phyloP scores from a whole-genome alignment of 2,888 invertebrate genomes.

The Ichneumon xanthorius region DNA sequence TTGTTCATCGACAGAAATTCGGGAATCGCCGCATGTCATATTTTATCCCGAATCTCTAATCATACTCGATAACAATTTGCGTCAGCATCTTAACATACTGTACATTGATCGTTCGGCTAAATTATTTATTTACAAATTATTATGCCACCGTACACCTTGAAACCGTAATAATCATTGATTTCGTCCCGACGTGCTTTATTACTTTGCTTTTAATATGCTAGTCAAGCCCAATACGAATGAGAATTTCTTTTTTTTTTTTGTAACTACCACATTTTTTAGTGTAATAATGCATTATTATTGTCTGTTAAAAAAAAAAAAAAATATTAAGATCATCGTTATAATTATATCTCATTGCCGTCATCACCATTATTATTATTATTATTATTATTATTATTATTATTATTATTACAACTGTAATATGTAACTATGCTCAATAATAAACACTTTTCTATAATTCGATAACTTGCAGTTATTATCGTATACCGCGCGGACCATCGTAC shows the following conservation, averaged over 20 bases:
- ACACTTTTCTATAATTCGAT: conserved; percentile 82
- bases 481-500: not conserved
- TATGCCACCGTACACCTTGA: conserved; percentile 22
- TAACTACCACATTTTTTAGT: conserved; percentile 76
- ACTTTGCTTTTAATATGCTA: conserved; percentile 78
- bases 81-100: conserved; percentile 70
- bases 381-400: conserved; percentile 76
- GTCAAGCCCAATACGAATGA: conserved; percentile 81
- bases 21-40: not conserved
- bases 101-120: conserved; percentile 72
- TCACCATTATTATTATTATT: conserved; percentile 73
- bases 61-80: conserved; percentile 67
- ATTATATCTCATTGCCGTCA: conserved; percentile 68
- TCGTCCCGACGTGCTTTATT: conserved; percentile 61
- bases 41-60: conserved; percentile 37
- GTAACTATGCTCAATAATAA: conserved; percentile 84
- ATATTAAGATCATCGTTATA: conserved; percentile 55
- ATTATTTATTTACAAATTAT: conserved; percentile 60
- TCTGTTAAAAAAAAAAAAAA: conserved; percentile 63
- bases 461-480: conserved; percentile 7
- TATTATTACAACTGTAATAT: conserved; percentile 79
- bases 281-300: conserved; percentile 75
- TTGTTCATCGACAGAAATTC: conserved; percentile 2
- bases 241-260: conserved; percentile 72
- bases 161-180: conserved; percentile 46